Base-by-base conservation (phyloP, 2,113 vertebrate species). In the Laticauda laticaudata region DNA sequence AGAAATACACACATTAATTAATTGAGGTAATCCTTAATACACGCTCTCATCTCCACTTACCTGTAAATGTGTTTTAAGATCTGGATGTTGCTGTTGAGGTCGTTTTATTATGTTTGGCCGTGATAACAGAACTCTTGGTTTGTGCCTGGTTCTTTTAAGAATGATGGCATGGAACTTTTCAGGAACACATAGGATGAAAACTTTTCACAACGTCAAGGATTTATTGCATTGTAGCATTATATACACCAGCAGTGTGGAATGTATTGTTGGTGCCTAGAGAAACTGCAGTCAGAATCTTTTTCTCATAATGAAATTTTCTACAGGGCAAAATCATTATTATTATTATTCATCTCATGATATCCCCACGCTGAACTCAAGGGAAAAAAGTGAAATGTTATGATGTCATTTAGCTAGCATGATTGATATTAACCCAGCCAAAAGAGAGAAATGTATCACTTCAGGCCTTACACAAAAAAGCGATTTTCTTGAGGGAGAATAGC, bases 381-480 rank as follows among this genome's bases (percentile, higher is more conserved):
- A 45, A 12, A 57, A 34, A 54, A 6, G 92, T 0, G 7, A 85
- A 91, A 1, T 64, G 87, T 92, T 23, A 20, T 91, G 0, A 89
- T 20, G 0, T 54, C n/a, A 59, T 48, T 56, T 29, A 69, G 48
- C 56, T 51, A 45, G 29, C 24, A 45, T 59, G 88, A 18, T 90
- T 87, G 56, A 64, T 86, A 90, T 69, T 43, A 93, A 64, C n/a
- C 81, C 43, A 86, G 56, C 45, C 9, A n/a, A 53, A 86, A 91
- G 57, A 48, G 14, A 45, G 48, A 39, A 88, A 88, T 51, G 39
- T 54, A 34, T 91, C 26, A 23, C n/a, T 89, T 21, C 90, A 85
- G 59, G 8, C 8, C 39, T 45, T 88, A 90, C 89, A 96, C 94
- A 96, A 96, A 75, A 96, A 87, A 89, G 23, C 94, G 92, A 12